A percentile compares a stretch with the other conserved stretches of the same genome.
Evolutionary conservation across 1,140 invertebrate genomes (phyloP).

Genomic region (Drosophila lini): DNA sequence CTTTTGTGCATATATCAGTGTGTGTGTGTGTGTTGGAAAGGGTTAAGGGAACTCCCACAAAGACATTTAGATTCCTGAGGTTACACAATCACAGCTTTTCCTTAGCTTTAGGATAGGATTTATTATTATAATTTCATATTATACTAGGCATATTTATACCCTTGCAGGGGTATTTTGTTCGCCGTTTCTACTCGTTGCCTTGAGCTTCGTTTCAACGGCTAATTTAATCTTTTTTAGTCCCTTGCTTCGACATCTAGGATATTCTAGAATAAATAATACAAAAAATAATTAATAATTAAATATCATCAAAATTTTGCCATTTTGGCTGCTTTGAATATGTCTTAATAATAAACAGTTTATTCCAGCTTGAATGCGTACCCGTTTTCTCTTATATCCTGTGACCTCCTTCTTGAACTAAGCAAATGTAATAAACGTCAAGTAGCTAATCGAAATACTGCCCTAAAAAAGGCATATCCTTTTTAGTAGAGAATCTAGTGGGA

Average conservation of each 20-base stretch:
- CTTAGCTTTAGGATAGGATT: not conserved
- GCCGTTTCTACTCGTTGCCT: too few relatives aligned
- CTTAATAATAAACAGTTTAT: not conserved
- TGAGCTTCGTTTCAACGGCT: too few relatives aligned
- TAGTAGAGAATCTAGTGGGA: constrained; percentile 9
- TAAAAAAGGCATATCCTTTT: constrained; percentile 11
- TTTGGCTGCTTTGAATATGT: not conserved
- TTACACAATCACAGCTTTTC: not conserved
- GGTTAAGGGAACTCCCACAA: not conserved
- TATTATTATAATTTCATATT: not conserved
- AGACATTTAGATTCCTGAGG: not conserved
- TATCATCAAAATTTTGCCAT: too few relatives aligned
- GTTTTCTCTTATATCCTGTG: not conserved
- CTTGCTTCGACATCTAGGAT: not conserved
- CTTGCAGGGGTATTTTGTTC: too few relatives aligned
- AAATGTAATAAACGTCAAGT: constrained; percentile 7
- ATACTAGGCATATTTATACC: too few relatives aligned
- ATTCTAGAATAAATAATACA: not conserved
- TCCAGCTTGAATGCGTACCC: not conserved
- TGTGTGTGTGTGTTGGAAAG: not conserved
- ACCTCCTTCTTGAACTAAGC: not conserved
- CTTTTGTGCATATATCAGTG: not conserved
- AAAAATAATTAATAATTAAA: too few relatives aligned
- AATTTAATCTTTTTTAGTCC: too few relatives aligned
- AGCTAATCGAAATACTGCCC: constrained; percentile 6